Evolutionary conservation across 2,888 invertebrate genomes (phyloP), one percentile per base, ranked within the genome.

Genomic region (Punctoribates punctum): DNA sequence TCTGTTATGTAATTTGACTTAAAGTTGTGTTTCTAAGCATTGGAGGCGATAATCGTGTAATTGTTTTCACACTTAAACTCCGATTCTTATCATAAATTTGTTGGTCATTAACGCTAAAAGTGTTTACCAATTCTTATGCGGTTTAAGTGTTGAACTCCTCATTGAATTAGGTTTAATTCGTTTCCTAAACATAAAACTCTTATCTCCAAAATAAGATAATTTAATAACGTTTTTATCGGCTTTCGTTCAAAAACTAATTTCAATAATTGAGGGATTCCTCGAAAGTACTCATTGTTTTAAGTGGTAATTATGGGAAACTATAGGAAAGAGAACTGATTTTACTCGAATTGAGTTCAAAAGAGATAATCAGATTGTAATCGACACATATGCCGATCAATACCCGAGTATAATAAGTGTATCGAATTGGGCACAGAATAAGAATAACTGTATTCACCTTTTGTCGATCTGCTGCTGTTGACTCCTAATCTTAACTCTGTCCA

Each of bases 401-500:
- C n/a, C n/a, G n/a, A n/a, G n/a, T n/a, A n/a, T n/a, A 34, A 34
- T 34, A 34, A 5, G 8, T 34, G 34, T 34, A 34, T 34, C 3
- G 34, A 34, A 34, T 34, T 34, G 34, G 8, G 34, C 34, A 34
- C 34, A 34, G 34, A 34, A 17, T 48, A 17, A 15, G 11, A 13
- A 17, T 2, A 8, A 48, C 3, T 48, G 17, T 48, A 48, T 48
- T 48, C 8, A 75, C 75, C 75, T 25, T 34, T 77, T 77, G 42
- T 78, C 77, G 23, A 77, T 82, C 76, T 73, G 83, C 76, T 84
- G 83, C 76, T 84, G 83, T 77, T 84, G 83, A 79, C 82, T 82
- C 20, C 83, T 80, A 20, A 83, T 82, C n/a, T 82, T 82, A 77
- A 84, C 81, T 74, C 84, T 79, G 78, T 83, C 83, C 20, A 84